These are phyloP conservation scores for Motacilla tschutschensis DNA, from an alignment of 2,113 vertebrate genomes.

Conservation along the genomic window DNA sequence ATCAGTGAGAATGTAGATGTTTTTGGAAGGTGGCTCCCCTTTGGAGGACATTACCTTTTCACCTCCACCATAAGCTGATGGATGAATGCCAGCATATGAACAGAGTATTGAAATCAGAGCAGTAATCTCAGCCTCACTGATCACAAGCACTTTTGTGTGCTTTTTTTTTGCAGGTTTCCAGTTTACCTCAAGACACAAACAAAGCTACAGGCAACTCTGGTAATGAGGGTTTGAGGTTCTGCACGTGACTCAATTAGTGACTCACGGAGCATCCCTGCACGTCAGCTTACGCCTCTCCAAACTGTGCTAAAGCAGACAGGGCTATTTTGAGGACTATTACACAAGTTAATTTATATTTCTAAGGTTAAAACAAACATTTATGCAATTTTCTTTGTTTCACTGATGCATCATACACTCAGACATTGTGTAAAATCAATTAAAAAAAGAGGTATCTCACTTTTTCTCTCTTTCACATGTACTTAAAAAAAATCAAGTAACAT, in stretches of 20 bases:
- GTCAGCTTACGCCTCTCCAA: not conserved
- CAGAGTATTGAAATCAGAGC: not conserved
- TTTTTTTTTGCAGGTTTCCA: not conserved
- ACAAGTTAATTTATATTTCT: not conserved
- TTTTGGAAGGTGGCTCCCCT: not conserved
- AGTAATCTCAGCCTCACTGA: not conserved
- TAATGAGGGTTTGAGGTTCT: conserved; percentile 30
- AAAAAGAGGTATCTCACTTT: not conserved
- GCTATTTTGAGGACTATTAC: not conserved
- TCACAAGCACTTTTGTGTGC: not conserved
- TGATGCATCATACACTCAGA: not conserved
- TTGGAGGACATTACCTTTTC: not conserved
- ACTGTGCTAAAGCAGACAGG: not conserved
- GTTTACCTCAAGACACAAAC: not conserved
- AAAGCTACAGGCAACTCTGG: not conserved
- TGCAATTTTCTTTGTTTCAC: not conserved
- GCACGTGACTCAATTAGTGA: not conserved
- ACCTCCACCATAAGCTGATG: not conserved
- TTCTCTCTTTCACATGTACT: not conserved
- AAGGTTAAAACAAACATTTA: not conserved
- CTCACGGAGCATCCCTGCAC: not conserved
- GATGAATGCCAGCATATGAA: not conserved
- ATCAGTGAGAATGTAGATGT: not conserved
- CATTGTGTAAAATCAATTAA: rapidly evolving
- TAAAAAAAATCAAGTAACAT: not conserved